These are phyloP conservation scores for Plutomurus gul DNA, from an alignment of 1,140 invertebrate species.

Conservation along the genomic window DNA sequence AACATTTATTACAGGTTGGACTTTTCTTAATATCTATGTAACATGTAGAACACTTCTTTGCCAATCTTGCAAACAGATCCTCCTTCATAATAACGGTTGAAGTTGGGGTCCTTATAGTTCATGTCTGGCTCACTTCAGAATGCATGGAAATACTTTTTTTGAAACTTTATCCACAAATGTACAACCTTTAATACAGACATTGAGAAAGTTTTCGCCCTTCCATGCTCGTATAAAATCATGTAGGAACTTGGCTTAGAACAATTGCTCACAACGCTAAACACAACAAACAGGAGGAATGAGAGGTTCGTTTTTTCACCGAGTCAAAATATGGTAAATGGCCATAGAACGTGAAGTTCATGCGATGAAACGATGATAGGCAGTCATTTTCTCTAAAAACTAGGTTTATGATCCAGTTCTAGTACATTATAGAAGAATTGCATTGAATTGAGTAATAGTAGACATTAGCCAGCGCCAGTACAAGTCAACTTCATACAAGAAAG, in stretches of 20 bases:
- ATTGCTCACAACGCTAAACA: not conserved
- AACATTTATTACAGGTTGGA: constrained; percentile 25
- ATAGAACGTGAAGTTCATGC: not conserved
- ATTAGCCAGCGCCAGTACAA: not conserved
- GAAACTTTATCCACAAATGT: not conserved
- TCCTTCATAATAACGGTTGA: not conserved
- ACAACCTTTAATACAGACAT: too few relatives aligned
- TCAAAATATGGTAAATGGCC: not conserved
- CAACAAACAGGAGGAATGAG: not conserved
- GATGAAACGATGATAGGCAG: not conserved
- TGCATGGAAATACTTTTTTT: not conserved
- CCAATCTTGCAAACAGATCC: not conserved
- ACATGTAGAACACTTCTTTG: not conserved
- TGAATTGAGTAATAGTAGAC: not conserved
- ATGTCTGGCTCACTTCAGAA: not conserved
- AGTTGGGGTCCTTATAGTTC: not conserved
- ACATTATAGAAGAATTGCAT: not conserved
- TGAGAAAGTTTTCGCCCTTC: too few relatives aligned
- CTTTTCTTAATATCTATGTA: not conserved
- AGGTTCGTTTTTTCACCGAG: too few relatives aligned
- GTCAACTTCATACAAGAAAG: not conserved
- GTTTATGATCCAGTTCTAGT: not conserved
- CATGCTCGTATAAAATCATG: not conserved
- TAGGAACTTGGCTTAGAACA: not conserved
- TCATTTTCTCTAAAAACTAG: constrained; percentile 27